A percentile compares a stretch with the other conserved stretches of the same genome.
These are phyloP conservation scores for Adelphocoris suturalis DNA, from an alignment of 2,888 invertebrate genomes.

Conservation along the genomic window DNA sequence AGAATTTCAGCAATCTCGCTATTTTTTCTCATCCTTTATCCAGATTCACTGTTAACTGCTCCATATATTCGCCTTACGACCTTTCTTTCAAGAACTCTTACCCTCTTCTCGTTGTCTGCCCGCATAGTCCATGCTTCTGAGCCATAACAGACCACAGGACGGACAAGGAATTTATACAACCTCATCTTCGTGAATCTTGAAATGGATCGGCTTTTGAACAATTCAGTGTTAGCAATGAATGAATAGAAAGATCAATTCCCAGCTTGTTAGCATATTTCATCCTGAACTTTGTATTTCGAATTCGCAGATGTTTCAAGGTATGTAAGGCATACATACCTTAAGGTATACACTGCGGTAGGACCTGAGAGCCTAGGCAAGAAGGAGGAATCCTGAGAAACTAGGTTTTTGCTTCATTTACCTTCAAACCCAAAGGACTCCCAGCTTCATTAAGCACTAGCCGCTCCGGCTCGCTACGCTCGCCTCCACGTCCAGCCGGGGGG, in stretches of 20 bases:
- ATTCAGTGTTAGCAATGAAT: background rate
- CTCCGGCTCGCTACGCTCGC: no score
- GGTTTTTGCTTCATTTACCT: background rate
- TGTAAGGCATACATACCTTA: background rate
- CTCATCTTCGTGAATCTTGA: background rate
- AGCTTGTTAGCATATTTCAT: no score
- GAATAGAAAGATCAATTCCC: no score
- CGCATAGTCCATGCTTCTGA: background rate
- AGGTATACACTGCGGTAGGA: background rate
- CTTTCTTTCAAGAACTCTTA: background rate
- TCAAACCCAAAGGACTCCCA: background rate
- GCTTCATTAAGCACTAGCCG: background rate
- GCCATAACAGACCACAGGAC: background rate
- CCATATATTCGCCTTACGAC: background rate
- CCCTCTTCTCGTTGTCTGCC: background rate
- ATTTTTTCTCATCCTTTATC: background rate
- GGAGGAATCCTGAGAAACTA: background rate
- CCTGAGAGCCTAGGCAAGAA: background rate
- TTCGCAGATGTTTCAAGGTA: background rate
- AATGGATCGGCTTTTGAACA: background rate
- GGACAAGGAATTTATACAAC: background rate
- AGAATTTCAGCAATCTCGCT: background rate
- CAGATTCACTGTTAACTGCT: background rate
- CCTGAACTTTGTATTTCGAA: background rate
- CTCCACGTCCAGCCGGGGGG: no score